phyloP scores from a whole-genome alignment of 92 coral and sea anemone genomes.

The Ricordea florida region DNA sequence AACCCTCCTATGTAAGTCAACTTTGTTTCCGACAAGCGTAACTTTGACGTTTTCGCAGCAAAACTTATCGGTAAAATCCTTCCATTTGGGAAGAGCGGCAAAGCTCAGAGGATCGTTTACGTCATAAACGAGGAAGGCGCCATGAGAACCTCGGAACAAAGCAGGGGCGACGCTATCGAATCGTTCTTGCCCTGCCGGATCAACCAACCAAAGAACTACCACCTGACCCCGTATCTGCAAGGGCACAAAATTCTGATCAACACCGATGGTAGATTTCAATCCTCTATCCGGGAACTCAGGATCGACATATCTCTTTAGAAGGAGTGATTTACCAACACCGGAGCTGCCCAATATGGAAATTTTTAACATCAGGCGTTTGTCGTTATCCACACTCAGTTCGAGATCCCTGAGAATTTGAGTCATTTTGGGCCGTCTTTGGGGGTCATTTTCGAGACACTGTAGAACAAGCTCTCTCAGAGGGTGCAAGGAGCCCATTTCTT shows the following conservation, averaged over 20 bases:
- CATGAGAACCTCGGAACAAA: constrained; percentile 55
- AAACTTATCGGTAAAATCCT: not conserved
- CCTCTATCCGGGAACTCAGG: not conserved
- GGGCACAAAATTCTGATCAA: constrained; percentile 28
- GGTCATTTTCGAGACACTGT: constrained; percentile 58
- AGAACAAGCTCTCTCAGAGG: constrained; percentile 57
- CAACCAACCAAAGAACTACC: constrained; percentile 39
- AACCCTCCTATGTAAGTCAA: constrained; percentile 28
- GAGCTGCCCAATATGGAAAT: constrained; percentile 48
- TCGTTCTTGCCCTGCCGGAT: constrained; percentile 61
- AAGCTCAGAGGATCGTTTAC: constrained; percentile 32
- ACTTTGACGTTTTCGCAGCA: constrained; percentile 47
- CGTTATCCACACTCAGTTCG: constrained; percentile 21
- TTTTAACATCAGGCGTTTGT: constrained; percentile 27
- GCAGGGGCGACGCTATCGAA: constrained; percentile 55
- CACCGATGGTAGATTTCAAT: constrained; percentile 25
- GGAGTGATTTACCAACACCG: constrained; percentile 50
- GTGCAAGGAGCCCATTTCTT: constrained; percentile 50
- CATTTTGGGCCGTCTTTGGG: constrained; percentile 22
- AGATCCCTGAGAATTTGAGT: not conserved
- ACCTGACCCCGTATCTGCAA: constrained; percentile 20
- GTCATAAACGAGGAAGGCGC: constrained; percentile 59
- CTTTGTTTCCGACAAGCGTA: constrained; percentile 57
- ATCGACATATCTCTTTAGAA: constrained; percentile 25
- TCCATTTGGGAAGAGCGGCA: constrained; percentile 13